Evolutionary conservation across 2,113 vertebrate species (phyloP), one percentile per base, ranked within the genome.

Genomic region (Balaeniceps rex): DNA sequence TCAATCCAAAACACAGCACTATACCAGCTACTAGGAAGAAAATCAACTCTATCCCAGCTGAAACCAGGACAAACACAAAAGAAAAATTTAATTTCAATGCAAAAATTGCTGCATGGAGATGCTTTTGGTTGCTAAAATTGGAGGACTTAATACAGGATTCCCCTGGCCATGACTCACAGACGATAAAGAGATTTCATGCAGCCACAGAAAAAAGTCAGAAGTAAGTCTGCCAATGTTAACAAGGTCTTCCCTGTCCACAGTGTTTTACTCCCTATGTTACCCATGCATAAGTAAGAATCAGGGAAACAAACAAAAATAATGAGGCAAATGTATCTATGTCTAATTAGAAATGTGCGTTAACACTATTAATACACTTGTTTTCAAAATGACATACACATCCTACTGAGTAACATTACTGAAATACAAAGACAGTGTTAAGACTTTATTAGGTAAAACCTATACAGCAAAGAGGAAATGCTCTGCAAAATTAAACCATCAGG

Each of bases 61-160:
- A 44, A 44, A 44, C 42, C 42, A 44, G 42, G 42, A 44, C 42
- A 44, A 44, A 44, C 47, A 77, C n/a, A 71, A 58, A 78, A 69
- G 60, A 88, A 34, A 93, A 90, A 94, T 23, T 34, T 4, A 14
- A 93, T 78, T 96, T 79, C 72, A 90, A 54, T 84, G 90, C 92
- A 97, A 96, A 93, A 96, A 83, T 0, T 64, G 92, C 89, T 94
- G 31, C 81, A 92, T 12, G 82, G 87, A 96, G 93, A 87, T 76
- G 85, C 81, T 87, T 95, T 83, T 69, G 38, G 68, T 68, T 82
- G 72, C 66, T 88, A 83, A 90, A 92, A 83, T 77, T 83, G 88
- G 40, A 94, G 64, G n/a, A 49, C 23, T 97, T 90, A 71, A 40
- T 68, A 90, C 14, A 85, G 79, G 70, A 90, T 92, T 91, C 33